Base-by-base conservation (phyloP, 2,113 vertebrate genomes). In the Taurulus bubalis region DNA sequence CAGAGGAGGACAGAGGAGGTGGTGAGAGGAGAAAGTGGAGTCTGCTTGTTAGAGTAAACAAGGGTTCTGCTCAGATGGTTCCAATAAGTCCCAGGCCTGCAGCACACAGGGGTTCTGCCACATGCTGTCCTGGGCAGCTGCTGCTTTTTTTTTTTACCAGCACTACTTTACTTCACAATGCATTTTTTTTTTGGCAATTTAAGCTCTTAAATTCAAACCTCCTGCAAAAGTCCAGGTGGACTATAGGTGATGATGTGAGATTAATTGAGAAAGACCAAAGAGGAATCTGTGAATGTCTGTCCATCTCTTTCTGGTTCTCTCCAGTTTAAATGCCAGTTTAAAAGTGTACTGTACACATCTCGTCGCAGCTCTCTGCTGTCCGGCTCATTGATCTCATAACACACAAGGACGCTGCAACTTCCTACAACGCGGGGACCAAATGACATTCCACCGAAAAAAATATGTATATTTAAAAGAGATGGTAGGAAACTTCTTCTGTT, bases 1-100 rank as follows among this genome's bases (percentile, higher is more conserved):
- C n/a, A 26, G 59, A 59, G 14, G 26, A 65, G 85, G 12, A 32
- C 34, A 36, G 53, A 59, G 11, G n/a, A 66, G 85, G 67, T 66
- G 47, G 56, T 64, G 65, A 73, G 73, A 87, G 63, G 56, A 76
- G 42, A 73, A 73, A 76, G 75, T 73, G 63, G 59, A 86, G 62
- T 81, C 67, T 77, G 79, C 71, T 79, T 79, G 66, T 90, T 86
- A 72, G 69, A 82, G 80, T 73, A 72, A 84, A 84, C 22, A 70
- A 86, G 76, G 73, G 49, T 62, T 92, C 64, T 47, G 74, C 68
- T 90, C 90, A 90, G 47, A 87, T 91, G 89, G 78, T 90, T 88
- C 80, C 78, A 91, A 89, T 87, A 88, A 87, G 79, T 66, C 71
- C 24, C 63, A 77, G 72, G 65, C 72, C 75, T 85, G 79, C 71